Conservation (phyloP, 2,888 invertebrate species). For the Onchidella celtica region DNA sequence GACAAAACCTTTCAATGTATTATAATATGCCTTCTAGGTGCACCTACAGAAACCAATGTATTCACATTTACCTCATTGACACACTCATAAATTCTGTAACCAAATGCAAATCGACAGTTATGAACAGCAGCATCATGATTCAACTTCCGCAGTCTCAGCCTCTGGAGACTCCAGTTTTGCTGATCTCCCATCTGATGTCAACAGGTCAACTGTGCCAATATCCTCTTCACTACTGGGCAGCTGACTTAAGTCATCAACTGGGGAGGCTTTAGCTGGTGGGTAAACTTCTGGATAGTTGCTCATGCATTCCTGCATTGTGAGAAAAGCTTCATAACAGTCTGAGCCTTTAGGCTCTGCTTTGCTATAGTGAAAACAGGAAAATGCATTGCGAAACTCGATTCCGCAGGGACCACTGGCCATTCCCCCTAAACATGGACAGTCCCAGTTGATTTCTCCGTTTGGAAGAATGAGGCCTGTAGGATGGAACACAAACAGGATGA, state of each 20-base stretch:
- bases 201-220: not conserved
- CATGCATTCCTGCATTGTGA: constrained; percentile 93
- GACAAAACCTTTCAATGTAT: too few species aligned
- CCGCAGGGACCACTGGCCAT: constrained; percentile 99
- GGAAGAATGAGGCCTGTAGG: constrained; percentile 91
- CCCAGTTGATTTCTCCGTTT: constrained; percentile 96
- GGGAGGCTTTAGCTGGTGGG: constrained; percentile 55
- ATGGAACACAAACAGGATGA: not conserved
- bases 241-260: constrained; percentile 29
- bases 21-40: too few species aligned
- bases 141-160: not conserved
- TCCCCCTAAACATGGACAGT: constrained; percentile 97
- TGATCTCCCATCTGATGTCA: not conserved
- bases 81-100: too few species aligned
- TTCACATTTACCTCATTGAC: too few species aligned
- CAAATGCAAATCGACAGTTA: too few species aligned
- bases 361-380: constrained; percentile 94
- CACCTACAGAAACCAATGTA: too few species aligned
- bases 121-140: constrained; percentile 18
- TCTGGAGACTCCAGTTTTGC: not conserved
- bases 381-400: constrained; percentile 94
- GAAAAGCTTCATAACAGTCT: constrained; percentile 90
- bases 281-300: constrained; percentile 91
- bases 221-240: not conserved
- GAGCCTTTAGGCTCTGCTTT: constrained; percentile 93